These are phyloP conservation scores for Ganaspis brasiliensis DNA, from an alignment of 2,888 invertebrate species.

Conservation along the genomic window DNA sequence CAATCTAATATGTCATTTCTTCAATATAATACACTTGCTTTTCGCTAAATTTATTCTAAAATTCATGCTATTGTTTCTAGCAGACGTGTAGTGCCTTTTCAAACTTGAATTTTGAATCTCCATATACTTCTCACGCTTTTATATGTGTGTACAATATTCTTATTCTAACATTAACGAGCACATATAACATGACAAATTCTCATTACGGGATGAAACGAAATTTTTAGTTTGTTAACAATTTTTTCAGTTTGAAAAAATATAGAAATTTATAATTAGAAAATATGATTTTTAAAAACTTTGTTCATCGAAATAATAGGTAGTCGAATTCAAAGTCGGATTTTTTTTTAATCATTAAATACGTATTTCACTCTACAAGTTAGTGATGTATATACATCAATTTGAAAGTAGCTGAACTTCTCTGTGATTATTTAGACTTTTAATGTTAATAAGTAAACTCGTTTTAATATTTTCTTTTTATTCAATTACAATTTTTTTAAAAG, in stretches of 20 bases:
- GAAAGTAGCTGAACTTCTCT: conserved; percentile 38
- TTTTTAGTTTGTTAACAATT: background rate
- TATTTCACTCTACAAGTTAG: conserved; percentile 18
- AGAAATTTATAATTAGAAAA: too few relatives aligned
- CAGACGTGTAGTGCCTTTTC: conserved; percentile 10
- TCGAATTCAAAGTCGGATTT: too few relatives aligned
- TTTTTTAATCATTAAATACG: background rate
- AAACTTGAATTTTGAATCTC: conserved; percentile 11
- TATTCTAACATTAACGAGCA: conserved; percentile 25
- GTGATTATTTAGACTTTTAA: conserved; percentile 33
- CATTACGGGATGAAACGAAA: background rate
- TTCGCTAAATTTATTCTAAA: background rate
- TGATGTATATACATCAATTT: conserved; percentile 37
- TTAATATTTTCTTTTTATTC: background rate
- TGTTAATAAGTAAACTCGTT: conserved; percentile 13
- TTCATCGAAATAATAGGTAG: background rate
- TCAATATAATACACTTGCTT: background rate
- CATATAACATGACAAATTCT: background rate
- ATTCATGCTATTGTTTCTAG: background rate
- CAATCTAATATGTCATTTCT: background rate
- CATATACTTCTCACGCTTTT: conserved; percentile 32
- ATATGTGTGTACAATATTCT: conserved; percentile 19
- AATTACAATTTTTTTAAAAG: too few relatives aligned
- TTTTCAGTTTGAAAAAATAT: background rate
- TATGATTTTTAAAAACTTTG: too few relatives aligned